Conservation (phyloP, 2,113 vertebrate species). For the Caranx melampygus region DNA sequence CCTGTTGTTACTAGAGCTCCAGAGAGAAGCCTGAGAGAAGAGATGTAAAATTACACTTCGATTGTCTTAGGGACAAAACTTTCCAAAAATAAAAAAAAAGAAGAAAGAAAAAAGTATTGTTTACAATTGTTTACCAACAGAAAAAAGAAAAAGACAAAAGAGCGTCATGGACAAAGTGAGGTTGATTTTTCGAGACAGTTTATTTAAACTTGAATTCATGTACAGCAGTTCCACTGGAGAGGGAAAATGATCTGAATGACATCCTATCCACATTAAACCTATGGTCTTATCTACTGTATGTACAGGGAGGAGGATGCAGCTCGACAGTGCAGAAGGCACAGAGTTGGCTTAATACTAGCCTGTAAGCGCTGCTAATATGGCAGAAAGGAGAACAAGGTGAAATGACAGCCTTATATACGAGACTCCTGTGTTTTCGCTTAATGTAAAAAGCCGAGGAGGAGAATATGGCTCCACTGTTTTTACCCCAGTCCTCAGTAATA, state of each 20-base stretch:
- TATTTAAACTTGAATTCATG: constrained; percentile 75
- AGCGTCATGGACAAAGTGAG: background rate
- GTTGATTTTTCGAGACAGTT: constrained; percentile 69
- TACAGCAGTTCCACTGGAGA: constrained; percentile 74
- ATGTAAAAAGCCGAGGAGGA: constrained; percentile 14
- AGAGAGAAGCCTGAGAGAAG: too few species aligned
- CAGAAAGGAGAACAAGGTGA: constrained; percentile 31
- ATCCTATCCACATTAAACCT: constrained; percentile 62
- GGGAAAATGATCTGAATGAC: constrained; percentile 41
- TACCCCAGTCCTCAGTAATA: constrained; percentile 18
- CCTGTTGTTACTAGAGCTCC: too few species aligned
- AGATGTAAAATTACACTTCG: too few species aligned
- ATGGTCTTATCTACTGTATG: constrained; percentile 69
- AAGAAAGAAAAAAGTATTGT: background rate
- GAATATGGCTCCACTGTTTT: constrained; percentile 20
- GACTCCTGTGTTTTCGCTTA: background rate
- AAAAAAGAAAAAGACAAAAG: background rate
- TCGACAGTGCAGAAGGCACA: constrained; percentile 83
- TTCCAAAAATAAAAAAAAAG: too few species aligned
- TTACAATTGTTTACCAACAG: too few species aligned
- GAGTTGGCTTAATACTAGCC: constrained; percentile 75
- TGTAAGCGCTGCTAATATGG: constrained; percentile 64
- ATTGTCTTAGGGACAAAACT: too few species aligned
- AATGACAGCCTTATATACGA: constrained; percentile 31
- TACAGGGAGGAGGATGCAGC: constrained; percentile 73